Percentiles rank a stretch among this genome's conserved stretches.
Conservation (phyloP, 2,113 vertebrate genomes). For the Festucalex cinctus region DNA sequence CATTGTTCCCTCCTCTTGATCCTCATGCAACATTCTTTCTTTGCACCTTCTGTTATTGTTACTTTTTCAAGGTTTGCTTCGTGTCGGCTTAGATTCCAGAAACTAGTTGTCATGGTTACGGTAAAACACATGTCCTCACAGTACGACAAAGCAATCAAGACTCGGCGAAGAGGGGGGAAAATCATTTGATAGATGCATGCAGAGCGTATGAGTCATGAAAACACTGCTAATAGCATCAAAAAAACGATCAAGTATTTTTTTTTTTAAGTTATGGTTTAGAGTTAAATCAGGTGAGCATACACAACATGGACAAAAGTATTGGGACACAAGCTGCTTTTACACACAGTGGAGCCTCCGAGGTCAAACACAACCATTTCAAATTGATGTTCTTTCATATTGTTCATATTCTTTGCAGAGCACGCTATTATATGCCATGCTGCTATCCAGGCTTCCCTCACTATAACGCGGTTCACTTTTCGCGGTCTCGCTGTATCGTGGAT, state of each 20-base stretch:
- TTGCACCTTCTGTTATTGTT: not conserved
- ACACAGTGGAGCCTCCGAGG: not conserved
- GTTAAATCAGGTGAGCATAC: not conserved
- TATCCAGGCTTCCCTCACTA: too few species aligned
- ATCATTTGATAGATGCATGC: not conserved
- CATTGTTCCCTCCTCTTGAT: not conserved
- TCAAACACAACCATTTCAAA: not conserved
- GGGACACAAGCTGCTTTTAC: not conserved
- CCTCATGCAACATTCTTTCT: not conserved
- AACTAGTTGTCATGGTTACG: constrained; percentile 4
- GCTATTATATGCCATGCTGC: too few species aligned
- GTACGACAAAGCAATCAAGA: not conserved
- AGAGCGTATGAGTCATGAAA: not conserved
- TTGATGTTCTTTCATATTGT: too few species aligned
- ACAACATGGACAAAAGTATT: not conserved
- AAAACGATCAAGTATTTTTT: not conserved
- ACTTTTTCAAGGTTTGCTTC: not conserved
- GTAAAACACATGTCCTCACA: not conserved
- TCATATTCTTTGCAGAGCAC: too few species aligned
- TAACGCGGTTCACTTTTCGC: too few species aligned
- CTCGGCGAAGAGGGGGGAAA: not conserved
- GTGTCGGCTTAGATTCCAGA: not conserved
- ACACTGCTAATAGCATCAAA: not conserved
- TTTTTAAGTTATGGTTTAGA: not conserved
- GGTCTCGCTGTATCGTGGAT: too few species aligned